Evolutionary conservation across 2,888 invertebrate species (phyloP).

Genomic region (Amorpha juglandis): DNA sequence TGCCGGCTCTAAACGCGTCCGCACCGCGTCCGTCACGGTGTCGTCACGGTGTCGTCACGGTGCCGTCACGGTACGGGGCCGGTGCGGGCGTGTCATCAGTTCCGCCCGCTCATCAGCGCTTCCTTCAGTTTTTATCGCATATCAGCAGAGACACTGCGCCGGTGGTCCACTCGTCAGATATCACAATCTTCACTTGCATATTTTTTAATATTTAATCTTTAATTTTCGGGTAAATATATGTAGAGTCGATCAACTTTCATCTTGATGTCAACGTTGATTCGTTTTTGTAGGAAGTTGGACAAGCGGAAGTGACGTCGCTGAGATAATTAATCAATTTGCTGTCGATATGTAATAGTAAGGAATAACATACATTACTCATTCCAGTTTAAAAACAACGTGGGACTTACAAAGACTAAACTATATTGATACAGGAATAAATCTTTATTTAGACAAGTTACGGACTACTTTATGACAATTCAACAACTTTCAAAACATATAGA

Average conservation of each 20-base stretch:
- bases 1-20: constrained; percentile 20
- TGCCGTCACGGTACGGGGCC: constrained; percentile 37
- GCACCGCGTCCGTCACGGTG: constrained; percentile 35
- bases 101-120: constrained; percentile 21
- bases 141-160: background rate
- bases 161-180: background rate
- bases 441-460: too few relatives aligned
- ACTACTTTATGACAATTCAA: too few relatives aligned
- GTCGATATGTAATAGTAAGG: too few relatives aligned
- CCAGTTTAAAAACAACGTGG: too few relatives aligned
- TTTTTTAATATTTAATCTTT: background rate
- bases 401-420: too few relatives aligned
- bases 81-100: constrained; percentile 29
- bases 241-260: background rate
- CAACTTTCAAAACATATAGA: too few relatives aligned
- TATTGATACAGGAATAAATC: too few relatives aligned
- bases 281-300: background rate
- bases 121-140: constrained; percentile 17
- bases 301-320: background rate
- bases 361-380: too few relatives aligned
- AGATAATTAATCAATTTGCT: background rate
- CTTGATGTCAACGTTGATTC: constrained; percentile 13
- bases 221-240: constrained; percentile 1
- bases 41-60: constrained; percentile 42
- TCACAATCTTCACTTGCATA: background rate